Evolutionary conservation across 2,113 vertebrate species (phyloP).

Genomic region (Eclectus roratus): DNA sequence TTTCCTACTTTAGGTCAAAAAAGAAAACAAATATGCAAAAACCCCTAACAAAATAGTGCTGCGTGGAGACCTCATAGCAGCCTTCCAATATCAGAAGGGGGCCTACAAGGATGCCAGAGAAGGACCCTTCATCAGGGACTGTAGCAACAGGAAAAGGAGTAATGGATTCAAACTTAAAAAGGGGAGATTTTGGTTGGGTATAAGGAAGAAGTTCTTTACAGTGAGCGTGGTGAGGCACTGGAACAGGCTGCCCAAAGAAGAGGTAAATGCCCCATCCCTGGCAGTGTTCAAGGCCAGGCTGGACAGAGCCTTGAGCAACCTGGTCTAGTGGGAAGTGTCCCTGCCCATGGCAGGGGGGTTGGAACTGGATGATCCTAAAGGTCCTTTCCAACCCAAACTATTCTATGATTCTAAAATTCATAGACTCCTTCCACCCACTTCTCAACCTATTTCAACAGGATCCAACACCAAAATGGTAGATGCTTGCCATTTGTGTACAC

Average conservation of each 20-base stretch:
- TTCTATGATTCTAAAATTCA: background rate
- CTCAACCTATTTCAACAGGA: background rate
- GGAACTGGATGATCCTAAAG: background rate
- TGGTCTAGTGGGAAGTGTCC: background rate
- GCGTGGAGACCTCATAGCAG: background rate
- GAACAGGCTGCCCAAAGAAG: background rate
- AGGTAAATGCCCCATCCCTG: background rate
- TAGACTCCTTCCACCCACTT: background rate
- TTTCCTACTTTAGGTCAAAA: background rate
- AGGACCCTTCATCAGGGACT: background rate
- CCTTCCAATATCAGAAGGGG: background rate
- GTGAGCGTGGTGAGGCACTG: background rate
- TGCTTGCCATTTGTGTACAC: background rate
- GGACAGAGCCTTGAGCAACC: background rate
- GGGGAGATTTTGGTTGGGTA: background rate
- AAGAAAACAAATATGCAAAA: conserved; percentile 22
- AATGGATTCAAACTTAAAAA: background rate
- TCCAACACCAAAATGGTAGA: background rate
- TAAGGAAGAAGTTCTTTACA: background rate
- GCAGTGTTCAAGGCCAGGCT: background rate
- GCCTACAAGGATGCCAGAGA: background rate
- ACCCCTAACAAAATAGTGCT: background rate
- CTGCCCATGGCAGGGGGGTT: background rate
- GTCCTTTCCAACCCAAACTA: background rate
- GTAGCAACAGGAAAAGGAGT: background rate